A percentile compares a stretch with the other conserved stretches of the same genome.
These are phyloP conservation scores for Stichopus chloronotus DNA, from an alignment of 35 echinoderm and acorn worm genomes.

Conservation along the genomic window DNA sequence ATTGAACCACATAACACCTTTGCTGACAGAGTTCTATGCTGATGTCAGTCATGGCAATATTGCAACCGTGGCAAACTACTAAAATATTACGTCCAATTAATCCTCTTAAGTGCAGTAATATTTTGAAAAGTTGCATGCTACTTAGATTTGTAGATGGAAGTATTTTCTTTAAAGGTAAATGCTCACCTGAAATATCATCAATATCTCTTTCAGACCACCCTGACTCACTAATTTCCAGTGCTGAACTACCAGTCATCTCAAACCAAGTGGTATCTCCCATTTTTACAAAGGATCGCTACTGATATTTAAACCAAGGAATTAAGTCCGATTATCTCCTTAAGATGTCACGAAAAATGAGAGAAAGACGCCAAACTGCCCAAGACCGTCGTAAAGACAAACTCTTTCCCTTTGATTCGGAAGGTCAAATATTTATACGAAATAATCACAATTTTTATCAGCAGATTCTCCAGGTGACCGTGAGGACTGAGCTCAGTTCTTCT, in stretches of 20 bases:
- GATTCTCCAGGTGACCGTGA: neutral
- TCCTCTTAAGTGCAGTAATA: neutral
- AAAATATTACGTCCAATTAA: neutral
- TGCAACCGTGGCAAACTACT: neutral
- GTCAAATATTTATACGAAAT: too few relatives aligned
- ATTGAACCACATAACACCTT: too few relatives aligned
- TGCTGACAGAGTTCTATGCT: too few relatives aligned
- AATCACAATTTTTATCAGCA: too few relatives aligned
- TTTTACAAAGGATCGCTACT: neutral
- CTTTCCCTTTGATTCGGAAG: too few relatives aligned
- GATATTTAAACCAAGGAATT: too few relatives aligned
- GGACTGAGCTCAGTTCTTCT: neutral
- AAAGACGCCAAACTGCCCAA: too few relatives aligned
- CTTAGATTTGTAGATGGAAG: neutral
- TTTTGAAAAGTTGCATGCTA: neutral
- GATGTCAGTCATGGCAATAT: too few relatives aligned
- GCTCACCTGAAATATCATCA: conserved; percentile 24
- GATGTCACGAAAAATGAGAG: too few relatives aligned
- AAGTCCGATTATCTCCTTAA: too few relatives aligned
- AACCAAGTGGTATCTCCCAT: neutral
- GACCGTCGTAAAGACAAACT: too few relatives aligned
- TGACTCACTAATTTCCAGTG: neutral
- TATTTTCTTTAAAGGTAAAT: neutral
- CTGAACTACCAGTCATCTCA: neutral
- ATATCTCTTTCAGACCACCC: conserved; percentile 13